Base-by-base conservation (phyloP, 2,888 invertebrate species). In the Galerucella calmariensis region DNA sequence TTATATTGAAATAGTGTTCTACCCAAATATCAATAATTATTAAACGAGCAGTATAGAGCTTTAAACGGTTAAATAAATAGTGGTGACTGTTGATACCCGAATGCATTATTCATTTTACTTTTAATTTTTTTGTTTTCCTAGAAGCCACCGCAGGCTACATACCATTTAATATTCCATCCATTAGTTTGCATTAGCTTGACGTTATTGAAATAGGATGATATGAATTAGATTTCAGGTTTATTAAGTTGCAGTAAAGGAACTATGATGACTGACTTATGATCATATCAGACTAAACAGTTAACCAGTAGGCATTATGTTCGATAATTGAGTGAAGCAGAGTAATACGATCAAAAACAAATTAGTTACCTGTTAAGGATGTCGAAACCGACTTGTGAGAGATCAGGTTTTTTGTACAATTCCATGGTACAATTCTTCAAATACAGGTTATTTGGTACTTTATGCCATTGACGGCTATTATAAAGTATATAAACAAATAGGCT, bases 131-230 rank as follows among this genome's bases (percentile, higher is more conserved):
- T 16, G 4, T 53, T 56, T 20, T 56, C 14, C 8, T 9, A 56
- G 16, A 16, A 16, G 12, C 51, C 51, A 51, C 51, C 51, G 51
- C 14, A 51, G 51, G 51, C 51, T 51, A 51, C n/a, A 51, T n/a
- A 51, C 2, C n/a, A 51, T 51, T 51, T 51, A 51, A n/a, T n/a
- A 51, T 51, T 51, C 4, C 8, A 10, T 56, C 16, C 9, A 56
- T 56, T 16, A 56, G 16, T 56, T 56, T 56, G 16, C 9, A 56
- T 56, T 56, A 56, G 56, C 56, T 56, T 56, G n/a, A 56, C 16
- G 56, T 56, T n/a, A 20, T 56, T 56, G 16, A 5, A 20, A 56
- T 56, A 16, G 56, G 56, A 16, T 2, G 56, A 56, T 56, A 56
- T 16, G 56, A 56, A 56, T 16, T 51, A 56, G 16, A 16, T n/a